These are phyloP conservation scores for Dicentrarchus labrax DNA, from an alignment of 2,113 vertebrate genomes.

Conservation along the genomic window DNA sequence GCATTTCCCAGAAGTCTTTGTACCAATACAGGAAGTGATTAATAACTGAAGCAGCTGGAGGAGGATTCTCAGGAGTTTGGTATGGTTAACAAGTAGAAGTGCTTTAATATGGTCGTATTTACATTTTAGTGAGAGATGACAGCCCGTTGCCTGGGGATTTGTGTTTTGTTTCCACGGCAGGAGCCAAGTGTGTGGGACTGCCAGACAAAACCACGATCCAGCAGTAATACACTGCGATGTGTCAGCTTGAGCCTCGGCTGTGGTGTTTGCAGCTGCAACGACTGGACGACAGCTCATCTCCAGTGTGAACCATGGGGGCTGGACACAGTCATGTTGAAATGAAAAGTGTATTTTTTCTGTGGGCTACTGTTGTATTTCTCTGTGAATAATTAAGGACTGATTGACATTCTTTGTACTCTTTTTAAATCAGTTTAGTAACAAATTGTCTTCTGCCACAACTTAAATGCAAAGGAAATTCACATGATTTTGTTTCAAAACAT, in stretches of 20 bases:
- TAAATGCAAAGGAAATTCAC: background rate
- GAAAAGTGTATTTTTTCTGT: background rate
- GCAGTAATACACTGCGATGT: conserved; percentile 64
- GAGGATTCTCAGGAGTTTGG: conserved; percentile 53
- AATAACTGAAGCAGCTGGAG: conserved; percentile 68
- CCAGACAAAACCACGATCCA: conserved; percentile 67
- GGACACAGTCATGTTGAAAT: background rate
- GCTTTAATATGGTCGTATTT: conserved; percentile 80
- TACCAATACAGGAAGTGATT: conserved; percentile 80
- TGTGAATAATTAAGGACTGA: background rate
- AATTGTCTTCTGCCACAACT: no score
- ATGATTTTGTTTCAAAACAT: background rate
- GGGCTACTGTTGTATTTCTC: background rate
- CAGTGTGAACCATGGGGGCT: conserved; percentile 26
- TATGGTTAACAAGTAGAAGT: conserved; percentile 57
- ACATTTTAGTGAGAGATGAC: conserved; percentile 76
- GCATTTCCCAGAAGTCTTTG: conserved; percentile 77
- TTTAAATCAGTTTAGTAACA: no score
- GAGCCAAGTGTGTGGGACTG: conserved; percentile 69
- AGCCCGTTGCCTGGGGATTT: conserved; percentile 68
- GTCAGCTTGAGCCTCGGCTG: conserved; percentile 56
- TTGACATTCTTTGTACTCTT: background rate
- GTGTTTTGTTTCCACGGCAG: conserved; percentile 74
- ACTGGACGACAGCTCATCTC: conserved; percentile 47
- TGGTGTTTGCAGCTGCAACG: conserved; percentile 51